A percentile compares a stretch with the other conserved stretches of the same genome.
phyloP scores from a whole-genome alignment of 2,797 vertebrate species.

The Otolemur crassicaudatus region DNA sequence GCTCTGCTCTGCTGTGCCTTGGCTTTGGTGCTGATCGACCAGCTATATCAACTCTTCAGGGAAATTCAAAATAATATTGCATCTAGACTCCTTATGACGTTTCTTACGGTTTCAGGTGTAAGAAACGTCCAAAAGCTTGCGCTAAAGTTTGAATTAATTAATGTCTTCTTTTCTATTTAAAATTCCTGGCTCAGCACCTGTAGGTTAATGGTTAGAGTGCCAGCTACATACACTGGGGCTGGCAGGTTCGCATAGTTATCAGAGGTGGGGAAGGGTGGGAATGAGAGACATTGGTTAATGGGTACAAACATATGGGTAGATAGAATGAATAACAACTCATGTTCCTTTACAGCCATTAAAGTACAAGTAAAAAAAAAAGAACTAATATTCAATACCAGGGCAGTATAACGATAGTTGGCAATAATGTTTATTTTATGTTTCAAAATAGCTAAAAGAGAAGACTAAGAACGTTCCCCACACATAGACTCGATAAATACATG shows the following conservation, averaged over 20 bases:
- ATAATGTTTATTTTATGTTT: background rate
- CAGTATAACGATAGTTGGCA: background rate
- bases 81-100: background rate
- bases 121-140: background rate
- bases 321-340: background rate
- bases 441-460: background rate
- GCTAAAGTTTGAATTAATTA: background rate
- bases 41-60: background rate
- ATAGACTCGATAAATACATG: background rate
- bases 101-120: conserved; percentile 17
- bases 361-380: background rate
- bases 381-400: background rate
- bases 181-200: background rate
- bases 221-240: no score
- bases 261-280: background rate
- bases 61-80: background rate
- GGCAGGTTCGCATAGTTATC: background rate
- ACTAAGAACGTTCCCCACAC: background rate
- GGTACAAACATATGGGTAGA: background rate
- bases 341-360: background rate
- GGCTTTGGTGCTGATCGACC: background rate
- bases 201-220: no score
- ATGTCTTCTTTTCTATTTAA: background rate
- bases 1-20: background rate
- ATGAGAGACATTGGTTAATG: background rate